Percentiles rank a stretch among this genome's conserved stretches.
Evolutionary conservation across 2,113 vertebrate species (phyloP).

Genomic region (Mormyrus lacerda): DNA sequence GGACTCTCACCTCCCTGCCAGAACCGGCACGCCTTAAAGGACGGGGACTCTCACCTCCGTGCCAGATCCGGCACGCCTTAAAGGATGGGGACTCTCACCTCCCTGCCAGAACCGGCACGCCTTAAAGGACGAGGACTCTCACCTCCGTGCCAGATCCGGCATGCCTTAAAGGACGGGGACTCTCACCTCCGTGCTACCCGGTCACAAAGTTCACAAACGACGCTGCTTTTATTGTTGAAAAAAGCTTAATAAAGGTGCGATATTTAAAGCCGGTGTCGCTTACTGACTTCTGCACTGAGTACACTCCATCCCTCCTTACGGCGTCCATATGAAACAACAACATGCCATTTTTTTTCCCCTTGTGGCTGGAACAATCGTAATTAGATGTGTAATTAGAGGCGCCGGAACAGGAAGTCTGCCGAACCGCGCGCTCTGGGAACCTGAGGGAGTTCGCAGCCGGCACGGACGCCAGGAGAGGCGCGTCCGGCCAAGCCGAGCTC

Average conservation of each 20-base stretch:
- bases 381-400: background rate
- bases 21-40: no score
- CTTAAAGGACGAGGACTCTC: no score
- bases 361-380: background rate
- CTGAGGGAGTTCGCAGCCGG: background rate
- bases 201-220: background rate
- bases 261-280: background rate
- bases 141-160: no score
- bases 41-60: no score
- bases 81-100: no score
- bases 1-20: no score
- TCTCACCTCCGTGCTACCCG: background rate
- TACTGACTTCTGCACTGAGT: background rate
- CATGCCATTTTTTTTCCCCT: background rate
- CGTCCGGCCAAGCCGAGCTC: fast-evolving
- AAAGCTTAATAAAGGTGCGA: background rate
- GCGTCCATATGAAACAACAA: background rate
- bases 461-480: background rate
- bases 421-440: background rate
- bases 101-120: no score
- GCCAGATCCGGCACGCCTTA: no score
- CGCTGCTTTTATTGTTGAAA: background rate
- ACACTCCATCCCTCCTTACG: background rate
- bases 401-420: background rate
- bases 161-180: no score